Percentiles rank a stretch among this genome's conserved stretches.
These are phyloP conservation scores for Cynocephalus volans DNA, from an alignment of 2,113 vertebrate genomes.

Conservation along the genomic window DNA sequence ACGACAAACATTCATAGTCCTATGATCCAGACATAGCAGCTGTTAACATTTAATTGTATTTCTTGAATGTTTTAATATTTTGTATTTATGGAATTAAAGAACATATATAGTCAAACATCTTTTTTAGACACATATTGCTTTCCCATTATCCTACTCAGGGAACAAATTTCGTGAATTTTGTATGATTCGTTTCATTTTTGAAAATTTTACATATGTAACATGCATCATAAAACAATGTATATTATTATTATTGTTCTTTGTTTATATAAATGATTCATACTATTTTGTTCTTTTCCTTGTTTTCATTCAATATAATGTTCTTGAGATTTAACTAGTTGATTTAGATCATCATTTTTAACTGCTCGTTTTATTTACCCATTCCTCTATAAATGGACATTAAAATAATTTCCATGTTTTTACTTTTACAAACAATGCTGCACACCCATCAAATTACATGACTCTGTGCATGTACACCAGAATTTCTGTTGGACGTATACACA, in stretches of 20 bases:
- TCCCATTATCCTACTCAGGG: slow-evolving; percentile 16
- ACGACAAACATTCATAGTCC: background rate
- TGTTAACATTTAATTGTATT: background rate
- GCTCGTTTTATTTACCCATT: slow-evolving; percentile 22
- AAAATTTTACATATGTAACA: background rate
- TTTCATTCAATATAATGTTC: slow-evolving; percentile 40
- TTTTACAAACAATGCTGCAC: background rate
- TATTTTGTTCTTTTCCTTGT: slow-evolving; percentile 6
- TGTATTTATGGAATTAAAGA: background rate
- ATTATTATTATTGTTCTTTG: slow-evolving; percentile 8
- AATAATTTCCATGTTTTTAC: background rate
- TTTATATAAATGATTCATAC: slow-evolving; percentile 48
- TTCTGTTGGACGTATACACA: background rate
- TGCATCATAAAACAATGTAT: slow-evolving; percentile 11
- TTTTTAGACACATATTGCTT: background rate
- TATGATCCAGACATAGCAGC: background rate
- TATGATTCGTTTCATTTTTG: slow-evolving; percentile 11
- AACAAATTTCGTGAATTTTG: slow-evolving; percentile 24
- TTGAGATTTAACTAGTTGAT: slow-evolving; percentile 15
- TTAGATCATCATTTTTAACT: background rate
- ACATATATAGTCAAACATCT: background rate
- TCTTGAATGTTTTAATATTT: slow-evolving; percentile 41
- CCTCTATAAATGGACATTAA: background rate
- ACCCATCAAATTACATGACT: background rate
- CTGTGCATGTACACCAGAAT: background rate